Evolutionary conservation across 2,888 invertebrate genomes (phyloP).

Genomic region (Drosophila kanekoi): DNA sequence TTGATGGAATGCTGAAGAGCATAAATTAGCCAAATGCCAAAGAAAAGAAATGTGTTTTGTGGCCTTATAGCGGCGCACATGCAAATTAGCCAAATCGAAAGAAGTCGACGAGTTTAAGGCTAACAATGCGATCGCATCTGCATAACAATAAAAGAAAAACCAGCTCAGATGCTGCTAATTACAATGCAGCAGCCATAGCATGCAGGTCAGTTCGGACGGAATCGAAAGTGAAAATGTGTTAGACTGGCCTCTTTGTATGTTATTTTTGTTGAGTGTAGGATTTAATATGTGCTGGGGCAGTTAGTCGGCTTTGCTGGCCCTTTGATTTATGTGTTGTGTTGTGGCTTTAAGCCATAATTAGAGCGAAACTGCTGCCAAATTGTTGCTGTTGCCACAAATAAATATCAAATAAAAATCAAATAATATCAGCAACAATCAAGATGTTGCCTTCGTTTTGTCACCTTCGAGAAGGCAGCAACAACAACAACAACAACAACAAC

Average conservation of each 20-base stretch:
- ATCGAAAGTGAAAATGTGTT: constrained; percentile 66
- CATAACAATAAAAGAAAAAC: constrained; percentile 53
- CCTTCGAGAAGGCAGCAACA: constrained; percentile 67
- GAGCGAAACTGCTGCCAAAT: constrained; percentile 55
- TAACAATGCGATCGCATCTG: constrained; percentile 43
- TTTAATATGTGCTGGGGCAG: not conserved
- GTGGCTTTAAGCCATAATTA: constrained; percentile 57
- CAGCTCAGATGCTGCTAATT: constrained; percentile 67
- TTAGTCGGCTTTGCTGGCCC: constrained; percentile 20
- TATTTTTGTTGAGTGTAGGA: constrained; percentile 6
- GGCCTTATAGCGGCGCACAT: constrained; percentile 70
- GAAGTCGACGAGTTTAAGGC: constrained; percentile 24
- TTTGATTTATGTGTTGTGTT: constrained; percentile 23
- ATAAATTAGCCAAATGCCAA: constrained; percentile 63
- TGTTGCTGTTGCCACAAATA: constrained; percentile 28
- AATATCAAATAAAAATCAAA: constrained; percentile 4
- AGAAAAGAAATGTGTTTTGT: constrained; percentile 71
- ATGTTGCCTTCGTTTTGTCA: constrained; percentile 64
- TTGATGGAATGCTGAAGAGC: constrained; percentile 62
- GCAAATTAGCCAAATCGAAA: constrained; percentile 60
- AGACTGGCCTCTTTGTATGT: constrained; percentile 33
- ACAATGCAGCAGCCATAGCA: constrained; percentile 48
- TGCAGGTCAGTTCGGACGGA: constrained; percentile 30
- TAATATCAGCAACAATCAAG: constrained; percentile 19
- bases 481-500: constrained; percentile 2